A percentile compares a stretch with the other conserved stretches of the same genome.
phyloP scores from a whole-genome alignment of 2,113 vertebrate genomes.

The Oreochromis aureus region DNA sequence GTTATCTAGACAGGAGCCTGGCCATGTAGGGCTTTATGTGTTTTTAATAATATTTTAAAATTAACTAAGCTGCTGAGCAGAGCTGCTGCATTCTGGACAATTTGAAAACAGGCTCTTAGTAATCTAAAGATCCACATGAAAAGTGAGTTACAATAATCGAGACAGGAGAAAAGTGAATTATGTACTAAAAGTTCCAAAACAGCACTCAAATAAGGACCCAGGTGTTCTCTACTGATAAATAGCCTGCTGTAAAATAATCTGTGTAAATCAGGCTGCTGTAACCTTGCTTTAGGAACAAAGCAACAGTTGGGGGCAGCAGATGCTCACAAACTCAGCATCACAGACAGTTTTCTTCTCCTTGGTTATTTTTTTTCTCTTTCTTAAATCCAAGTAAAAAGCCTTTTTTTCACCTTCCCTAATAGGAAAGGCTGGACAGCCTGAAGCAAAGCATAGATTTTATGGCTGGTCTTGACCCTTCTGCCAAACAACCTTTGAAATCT shows the following conservation, averaged over 20 bases:
- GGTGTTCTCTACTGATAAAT: not conserved
- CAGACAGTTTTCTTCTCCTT: not conserved
- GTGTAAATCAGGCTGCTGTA: not conserved
- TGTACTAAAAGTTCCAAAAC: not conserved
- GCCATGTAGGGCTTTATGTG: not conserved
- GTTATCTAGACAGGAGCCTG: not conserved
- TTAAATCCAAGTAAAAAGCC: not conserved
- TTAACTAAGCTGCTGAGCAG: not conserved
- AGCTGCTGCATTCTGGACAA: not conserved
- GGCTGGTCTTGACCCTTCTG: constrained; percentile 83
- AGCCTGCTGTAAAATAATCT: not conserved
- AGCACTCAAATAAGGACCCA: not conserved
- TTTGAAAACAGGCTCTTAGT: not conserved
- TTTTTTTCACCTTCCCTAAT: not conserved
- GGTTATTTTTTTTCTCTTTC: not conserved
- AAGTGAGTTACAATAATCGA: not conserved
- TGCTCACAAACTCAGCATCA: not conserved
- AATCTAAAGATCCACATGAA: not conserved
- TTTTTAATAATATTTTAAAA: not conserved
- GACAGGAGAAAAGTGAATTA: not conserved
- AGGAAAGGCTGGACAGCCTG: constrained; percentile 93
- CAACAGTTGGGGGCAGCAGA: constrained; percentile 56
- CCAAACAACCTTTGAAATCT: constrained; percentile 69
- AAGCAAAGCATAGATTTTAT: constrained; percentile 97
- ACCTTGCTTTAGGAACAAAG: not conserved